phyloP scores from a whole-genome alignment of 2,113 vertebrate genomes.

The Xyrauchen texanus region DNA sequence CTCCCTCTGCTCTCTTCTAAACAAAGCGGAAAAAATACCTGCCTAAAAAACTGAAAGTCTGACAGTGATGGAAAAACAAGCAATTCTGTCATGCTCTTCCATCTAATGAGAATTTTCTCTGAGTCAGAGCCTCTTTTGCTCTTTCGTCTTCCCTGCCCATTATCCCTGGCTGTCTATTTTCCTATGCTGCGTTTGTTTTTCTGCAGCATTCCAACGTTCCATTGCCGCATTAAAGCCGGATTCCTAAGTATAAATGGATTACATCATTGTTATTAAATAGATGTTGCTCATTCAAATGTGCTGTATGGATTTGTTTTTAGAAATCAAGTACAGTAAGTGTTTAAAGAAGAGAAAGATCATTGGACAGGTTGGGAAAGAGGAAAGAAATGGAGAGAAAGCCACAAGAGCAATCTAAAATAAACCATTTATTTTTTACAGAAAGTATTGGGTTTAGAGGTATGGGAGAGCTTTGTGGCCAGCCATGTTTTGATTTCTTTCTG shows the following conservation, averaged over 20 bases:
- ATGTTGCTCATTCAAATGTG: conserved; percentile 50
- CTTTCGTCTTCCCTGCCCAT: conserved; percentile 49
- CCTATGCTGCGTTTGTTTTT: conserved; percentile 63
- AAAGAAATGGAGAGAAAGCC: background rate
- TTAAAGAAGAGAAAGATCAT: conserved; percentile 3
- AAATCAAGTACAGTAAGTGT: conserved; percentile 33
- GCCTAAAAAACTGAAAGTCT: too few species aligned
- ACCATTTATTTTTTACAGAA: conserved; percentile 11
- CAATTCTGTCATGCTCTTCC: too few species aligned
- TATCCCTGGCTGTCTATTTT: conserved; percentile 53
- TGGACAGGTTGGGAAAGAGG: conserved; percentile 20
- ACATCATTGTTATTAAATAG: conserved; percentile 57
- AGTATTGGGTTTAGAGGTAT: conserved; percentile 31
- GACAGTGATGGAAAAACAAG: too few species aligned
- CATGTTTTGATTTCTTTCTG: conserved; percentile 45
- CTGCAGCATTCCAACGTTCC: conserved; percentile 47
- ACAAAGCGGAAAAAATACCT: too few species aligned
- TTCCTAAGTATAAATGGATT: conserved; percentile 55
- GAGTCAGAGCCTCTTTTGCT: conserved; percentile 8
- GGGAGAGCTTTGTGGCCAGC: conserved; percentile 8
- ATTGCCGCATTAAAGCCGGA: conserved; percentile 42
- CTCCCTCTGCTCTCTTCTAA: too few species aligned
- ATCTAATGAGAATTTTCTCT: too few species aligned
- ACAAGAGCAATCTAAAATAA: background rate
- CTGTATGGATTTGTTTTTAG: conserved; percentile 46